Evolutionary conservation across 2,113 vertebrate species (phyloP).

Genomic region (Nycticorax nycticorax): DNA sequence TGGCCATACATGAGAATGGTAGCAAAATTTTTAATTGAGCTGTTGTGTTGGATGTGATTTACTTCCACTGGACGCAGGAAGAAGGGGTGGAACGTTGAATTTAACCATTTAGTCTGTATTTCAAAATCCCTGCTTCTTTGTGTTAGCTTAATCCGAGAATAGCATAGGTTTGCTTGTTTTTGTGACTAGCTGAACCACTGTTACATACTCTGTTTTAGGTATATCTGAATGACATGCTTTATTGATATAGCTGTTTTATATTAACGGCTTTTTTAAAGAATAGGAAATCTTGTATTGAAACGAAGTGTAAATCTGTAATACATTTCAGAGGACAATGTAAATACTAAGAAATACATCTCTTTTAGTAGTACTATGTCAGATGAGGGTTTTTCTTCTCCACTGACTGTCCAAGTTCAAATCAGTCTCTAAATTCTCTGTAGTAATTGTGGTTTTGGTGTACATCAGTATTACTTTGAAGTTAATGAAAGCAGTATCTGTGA

Average conservation of each 20-base stretch:
- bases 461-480: not conserved
- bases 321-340: too few species aligned
- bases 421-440: too few species aligned
- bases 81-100: not conserved
- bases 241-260: not conserved
- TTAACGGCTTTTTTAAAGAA: not conserved
- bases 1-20: not conserved
- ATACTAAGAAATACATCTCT: too few species aligned
- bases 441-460: too few species aligned
- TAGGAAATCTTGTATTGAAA: not conserved
- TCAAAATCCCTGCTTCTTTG: not conserved
- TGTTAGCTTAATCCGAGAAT: not conserved
- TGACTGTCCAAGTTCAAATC: too few species aligned
- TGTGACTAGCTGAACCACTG: not conserved
- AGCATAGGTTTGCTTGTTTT: not conserved
- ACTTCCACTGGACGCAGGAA: not conserved
- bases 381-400: too few species aligned
- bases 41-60: not conserved
- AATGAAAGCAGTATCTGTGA: not conserved
- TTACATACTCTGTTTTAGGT: not conserved
- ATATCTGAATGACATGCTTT: not conserved
- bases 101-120: not conserved
- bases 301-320: too few species aligned
- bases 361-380: too few species aligned
- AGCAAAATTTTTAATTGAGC: not conserved